phyloP scores from a whole-genome alignment of 1,140 invertebrate genomes.

The Camponotus pennsylvanicus region DNA sequence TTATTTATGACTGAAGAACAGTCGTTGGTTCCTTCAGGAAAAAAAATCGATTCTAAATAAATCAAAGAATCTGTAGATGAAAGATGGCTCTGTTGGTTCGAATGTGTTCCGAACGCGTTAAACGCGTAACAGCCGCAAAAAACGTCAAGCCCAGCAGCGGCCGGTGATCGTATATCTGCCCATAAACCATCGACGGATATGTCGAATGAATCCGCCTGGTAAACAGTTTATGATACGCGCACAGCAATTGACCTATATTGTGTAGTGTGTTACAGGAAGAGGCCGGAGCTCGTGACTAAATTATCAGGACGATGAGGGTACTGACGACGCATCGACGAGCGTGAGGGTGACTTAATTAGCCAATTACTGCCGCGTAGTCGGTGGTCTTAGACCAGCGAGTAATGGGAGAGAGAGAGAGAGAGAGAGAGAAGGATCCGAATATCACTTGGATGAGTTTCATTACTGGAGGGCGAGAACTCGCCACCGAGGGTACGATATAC shows the following conservation, averaged over 20 bases:
- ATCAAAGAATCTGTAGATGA: slow-evolving; percentile 24
- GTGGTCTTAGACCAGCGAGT: neutral
- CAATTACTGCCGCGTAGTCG: slow-evolving; percentile 66
- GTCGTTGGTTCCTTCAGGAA: no score
- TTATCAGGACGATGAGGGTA: slow-evolving; percentile 59
- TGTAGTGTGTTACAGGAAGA: slow-evolving; percentile 62
- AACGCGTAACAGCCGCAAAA: neutral
- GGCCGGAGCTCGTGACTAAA: slow-evolving; percentile 61
- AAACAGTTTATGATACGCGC: slow-evolving; percentile 68
- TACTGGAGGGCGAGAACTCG: neutral
- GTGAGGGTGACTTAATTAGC: slow-evolving; percentile 74
- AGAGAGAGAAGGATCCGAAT: neutral
- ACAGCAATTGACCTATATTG: slow-evolving; percentile 74
- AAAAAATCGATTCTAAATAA: neutral
- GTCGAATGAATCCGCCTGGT: slow-evolving; percentile 61
- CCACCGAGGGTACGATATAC: neutral
- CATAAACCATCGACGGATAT: slow-evolving; percentile 45
- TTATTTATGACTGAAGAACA: neutral
- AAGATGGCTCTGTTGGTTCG: neutral
- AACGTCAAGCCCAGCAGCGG: slow-evolving; percentile 24
- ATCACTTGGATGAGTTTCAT: neutral
- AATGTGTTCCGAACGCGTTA: slow-evolving; percentile 11
- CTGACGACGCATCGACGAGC: slow-evolving; percentile 39
- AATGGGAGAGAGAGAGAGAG: neutral
- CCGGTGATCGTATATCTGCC: neutral